Conservation (phyloP, 2,888 invertebrate species). For the Tachystola acroxantha region DNA sequence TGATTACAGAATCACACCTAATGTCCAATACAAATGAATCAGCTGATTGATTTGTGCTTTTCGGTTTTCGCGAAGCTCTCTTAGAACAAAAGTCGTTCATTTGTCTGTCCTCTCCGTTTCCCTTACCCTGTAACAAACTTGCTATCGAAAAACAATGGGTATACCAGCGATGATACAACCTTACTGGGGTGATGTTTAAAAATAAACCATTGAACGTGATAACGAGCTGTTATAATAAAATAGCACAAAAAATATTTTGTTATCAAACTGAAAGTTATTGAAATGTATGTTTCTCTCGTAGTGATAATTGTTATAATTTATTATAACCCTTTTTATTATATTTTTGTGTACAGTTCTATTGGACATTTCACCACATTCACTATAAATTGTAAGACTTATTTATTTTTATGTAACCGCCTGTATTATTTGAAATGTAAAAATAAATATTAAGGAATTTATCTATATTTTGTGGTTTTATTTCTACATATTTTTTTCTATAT, state of each 20-base stretch:
- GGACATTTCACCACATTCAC: conserved; percentile 41
- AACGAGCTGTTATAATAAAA: background rate
- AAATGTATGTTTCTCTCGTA: background rate
- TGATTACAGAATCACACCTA: no score
- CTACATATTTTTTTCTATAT: background rate
- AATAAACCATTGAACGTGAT: no score
- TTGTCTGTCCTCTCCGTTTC: no score
- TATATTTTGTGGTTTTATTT: conserved; percentile 28
- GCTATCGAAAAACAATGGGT: no score
- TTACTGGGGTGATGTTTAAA: no score
- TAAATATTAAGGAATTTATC: conserved; percentile 69
- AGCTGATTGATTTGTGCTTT: no score
- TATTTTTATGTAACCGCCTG: conserved; percentile 77
- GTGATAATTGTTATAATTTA: conserved; percentile 1
- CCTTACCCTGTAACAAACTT: no score
- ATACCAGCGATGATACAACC: no score
- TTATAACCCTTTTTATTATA: background rate
- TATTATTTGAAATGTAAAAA: conserved; percentile 75
- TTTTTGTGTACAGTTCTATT: conserved; percentile 4
- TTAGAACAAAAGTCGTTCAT: no score
- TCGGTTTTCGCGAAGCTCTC: no score
- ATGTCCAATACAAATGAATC: no score
- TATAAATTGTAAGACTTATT: conserved; percentile 55
- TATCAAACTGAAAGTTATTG: background rate
- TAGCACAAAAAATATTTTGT: background rate